phyloP scores from a whole-genome alignment of 1,140 invertebrate genomes.

The Drosophila pallidifrons region DNA sequence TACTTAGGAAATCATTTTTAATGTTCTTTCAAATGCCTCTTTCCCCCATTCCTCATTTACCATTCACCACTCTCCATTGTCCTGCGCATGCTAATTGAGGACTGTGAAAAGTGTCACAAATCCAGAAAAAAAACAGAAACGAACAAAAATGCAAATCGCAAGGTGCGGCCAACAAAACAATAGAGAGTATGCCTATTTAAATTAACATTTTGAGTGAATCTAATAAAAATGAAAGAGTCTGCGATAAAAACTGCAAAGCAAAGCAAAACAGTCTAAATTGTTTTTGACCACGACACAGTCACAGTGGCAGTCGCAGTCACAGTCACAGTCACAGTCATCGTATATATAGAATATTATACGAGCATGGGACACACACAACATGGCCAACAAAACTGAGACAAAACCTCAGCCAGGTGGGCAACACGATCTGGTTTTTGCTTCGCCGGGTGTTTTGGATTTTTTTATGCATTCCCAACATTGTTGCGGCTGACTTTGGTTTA shows the following conservation, averaged over 20 bases:
- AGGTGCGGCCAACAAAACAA: slow-evolving; percentile 58
- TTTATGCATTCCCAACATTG: slow-evolving; percentile 53
- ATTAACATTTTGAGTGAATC: slow-evolving; percentile 79
- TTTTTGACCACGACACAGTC: slow-evolving; percentile 52
- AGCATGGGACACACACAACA: slow-evolving; percentile 2
- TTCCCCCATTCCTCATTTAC: not conserved
- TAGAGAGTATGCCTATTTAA: slow-evolving; percentile 74
- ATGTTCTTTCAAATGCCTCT: slow-evolving; percentile 49
- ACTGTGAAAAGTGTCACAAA: slow-evolving; percentile 27
- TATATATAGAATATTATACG: not conserved
- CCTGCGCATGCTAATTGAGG: slow-evolving; percentile 69
- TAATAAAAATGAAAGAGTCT: slow-evolving; percentile 56
- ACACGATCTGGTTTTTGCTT: slow-evolving; percentile 53
- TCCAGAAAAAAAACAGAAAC: not conserved
- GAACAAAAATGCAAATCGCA: slow-evolving; percentile 12
- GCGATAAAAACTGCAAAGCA: slow-evolving; percentile 57
- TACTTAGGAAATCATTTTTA: slow-evolving; percentile 81
- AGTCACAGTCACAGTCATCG: not conserved
- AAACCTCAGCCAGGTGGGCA: slow-evolving; percentile 64
- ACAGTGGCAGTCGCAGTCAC: not conserved
- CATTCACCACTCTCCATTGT: not conserved
- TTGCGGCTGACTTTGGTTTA: slow-evolving; percentile 58
- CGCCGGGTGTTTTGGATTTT: slow-evolving; percentile 46
- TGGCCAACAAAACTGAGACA: slow-evolving; percentile 8
- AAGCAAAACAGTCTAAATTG: slow-evolving; percentile 64